Base-by-base conservation (phyloP, 2,888 invertebrate genomes). In the Drosophila atroscutellata region DNA sequence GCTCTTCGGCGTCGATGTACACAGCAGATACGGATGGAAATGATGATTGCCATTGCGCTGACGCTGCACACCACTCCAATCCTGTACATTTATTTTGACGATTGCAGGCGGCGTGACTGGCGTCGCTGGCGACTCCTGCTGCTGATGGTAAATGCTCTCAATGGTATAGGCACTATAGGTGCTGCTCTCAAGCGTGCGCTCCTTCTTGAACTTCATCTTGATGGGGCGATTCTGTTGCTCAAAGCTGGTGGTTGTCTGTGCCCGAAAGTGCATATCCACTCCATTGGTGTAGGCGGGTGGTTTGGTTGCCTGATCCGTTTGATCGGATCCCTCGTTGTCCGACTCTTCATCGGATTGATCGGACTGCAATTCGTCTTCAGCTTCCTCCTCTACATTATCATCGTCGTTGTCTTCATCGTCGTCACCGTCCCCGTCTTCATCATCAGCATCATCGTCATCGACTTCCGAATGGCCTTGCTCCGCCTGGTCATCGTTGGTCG, bases 141-240 rank as follows among this genome's bases (percentile, higher is more conserved):
- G 88, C 55, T 85, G 79, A 56, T 82, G 88, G 64, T 89, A 92
- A 61, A 83, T 86, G 59, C 89, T 90, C 42, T 92, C 92, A 60
- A 92, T 92, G 20, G 91, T 91, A 36, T 92, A 92, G 65, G 91
- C 92, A 76, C 91, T 91, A 61, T 91, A 92, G 63, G 91, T 90
- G 78, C 85, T 90, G 72, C 92, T 92, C 62, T 91, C 90, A 2
- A 85, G 77, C 8, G 92, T 85, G 56, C 80, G 90, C 34, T 92
- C 92, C 65, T 92, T 92, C 67, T 90, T 92, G 52, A 93, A 93
- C 72, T 93, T 93, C 47, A 93, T 93, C 78, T 93, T 93, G 1
- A 93, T 92, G 9, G 92, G 92, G 79, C 93, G 92, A 70, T 92
- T 93, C 72, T 92, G 92, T 51, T 92, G 91, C 66, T 91, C 91